Base-by-base conservation (phyloP, 1,140 invertebrate species). In the Zaprionus inermis region DNA sequence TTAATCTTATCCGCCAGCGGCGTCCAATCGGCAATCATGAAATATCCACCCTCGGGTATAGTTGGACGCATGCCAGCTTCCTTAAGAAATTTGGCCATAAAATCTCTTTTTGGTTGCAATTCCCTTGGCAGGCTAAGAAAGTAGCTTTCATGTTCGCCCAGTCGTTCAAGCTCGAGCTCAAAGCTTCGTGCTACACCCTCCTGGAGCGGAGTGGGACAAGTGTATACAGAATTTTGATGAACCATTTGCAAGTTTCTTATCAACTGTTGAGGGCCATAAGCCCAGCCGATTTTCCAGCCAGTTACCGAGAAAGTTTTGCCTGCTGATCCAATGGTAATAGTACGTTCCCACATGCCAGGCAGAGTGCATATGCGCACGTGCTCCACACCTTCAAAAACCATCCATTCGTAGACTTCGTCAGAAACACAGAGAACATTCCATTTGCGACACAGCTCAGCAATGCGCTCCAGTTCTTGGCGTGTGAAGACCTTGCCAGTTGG, bases 341-440 rank as follows among this genome's bases (percentile, higher is more conserved):
- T 99, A 60, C 98, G 94, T 68, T 99, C 98, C 96, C 97, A 99
- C 99, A 99, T 99, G 5, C 94, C 98, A 14, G 98, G 98, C 10
- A 99, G 91, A 0, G 97, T 96, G n/a, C 96, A 96, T 69, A 99
- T 98, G 90, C 98, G 94, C 67, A 98, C 95, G 93, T 99, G 98
- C 91, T 98, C 94, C 49, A 95, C 93, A 1, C 96, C 96, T 88
- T 97, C 94, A 91, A 97, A 99, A 18, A 98, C 96, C 79, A 99
- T 95, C 97, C 98, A 99, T 93, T 99, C 98, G 79, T 99, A 99
- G 1, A 99, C 99, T 93, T 99, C 99, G 93, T 99, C 98, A 7
- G 97, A 96, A 20, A 99, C 93, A 64, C 97, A 98, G 6, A 99
- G 93, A 6, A 97, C 96, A 92, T 99, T 96, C 94, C 97, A 96